A percentile compares a stretch with the other conserved stretches of the same genome.
Evolutionary conservation across 1,140 invertebrate species (phyloP).

Genomic region (Drosophila lacertosa): DNA sequence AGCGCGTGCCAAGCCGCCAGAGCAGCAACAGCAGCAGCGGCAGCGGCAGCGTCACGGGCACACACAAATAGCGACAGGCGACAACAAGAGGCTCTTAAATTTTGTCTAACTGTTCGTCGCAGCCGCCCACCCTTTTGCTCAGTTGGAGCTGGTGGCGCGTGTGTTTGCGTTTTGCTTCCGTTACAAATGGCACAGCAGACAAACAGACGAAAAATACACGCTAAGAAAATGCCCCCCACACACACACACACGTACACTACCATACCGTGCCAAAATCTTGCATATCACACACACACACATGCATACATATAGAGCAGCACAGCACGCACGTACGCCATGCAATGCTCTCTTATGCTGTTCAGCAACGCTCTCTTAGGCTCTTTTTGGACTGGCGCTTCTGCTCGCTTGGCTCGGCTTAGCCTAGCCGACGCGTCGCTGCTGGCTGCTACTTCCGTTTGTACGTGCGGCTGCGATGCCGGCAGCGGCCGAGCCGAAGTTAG

Average conservation of each 20-base stretch:
- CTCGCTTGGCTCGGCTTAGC: constrained; percentile 10
- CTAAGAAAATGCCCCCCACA: constrained; percentile 39
- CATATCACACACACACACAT: constrained; percentile 35
- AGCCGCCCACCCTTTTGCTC: constrained; percentile 21
- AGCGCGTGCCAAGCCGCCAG: constrained; percentile 46
- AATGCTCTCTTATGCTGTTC: constrained; percentile 19
- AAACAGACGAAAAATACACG: constrained; percentile 45
- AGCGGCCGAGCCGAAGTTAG: constrained; percentile 31
- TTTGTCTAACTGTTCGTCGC: constrained; percentile 34
- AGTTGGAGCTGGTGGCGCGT: constrained; percentile 33
- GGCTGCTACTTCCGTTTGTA: constrained; percentile 52
- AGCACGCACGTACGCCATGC: constrained; percentile 62
- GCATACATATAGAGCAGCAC: constrained; percentile 9
- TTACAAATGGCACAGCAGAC: constrained; percentile 59
- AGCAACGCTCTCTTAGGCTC: constrained; percentile 34
- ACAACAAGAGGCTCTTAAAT: constrained; percentile 38
- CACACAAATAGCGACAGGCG: too few species aligned
- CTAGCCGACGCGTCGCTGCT: constrained; percentile 14
- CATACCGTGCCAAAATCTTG: constrained; percentile 58
- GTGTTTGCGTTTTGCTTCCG: constrained; percentile 75
- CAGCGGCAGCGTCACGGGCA: too few species aligned
- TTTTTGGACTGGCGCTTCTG: constrained; percentile 37
- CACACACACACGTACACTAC: constrained; percentile 18
- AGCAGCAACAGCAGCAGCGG: constrained; percentile 5
- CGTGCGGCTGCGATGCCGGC: constrained; percentile 29